Conservation (phyloP, 2,797 vertebrate genomes). For the Eupleurogrammus muticus region DNA sequence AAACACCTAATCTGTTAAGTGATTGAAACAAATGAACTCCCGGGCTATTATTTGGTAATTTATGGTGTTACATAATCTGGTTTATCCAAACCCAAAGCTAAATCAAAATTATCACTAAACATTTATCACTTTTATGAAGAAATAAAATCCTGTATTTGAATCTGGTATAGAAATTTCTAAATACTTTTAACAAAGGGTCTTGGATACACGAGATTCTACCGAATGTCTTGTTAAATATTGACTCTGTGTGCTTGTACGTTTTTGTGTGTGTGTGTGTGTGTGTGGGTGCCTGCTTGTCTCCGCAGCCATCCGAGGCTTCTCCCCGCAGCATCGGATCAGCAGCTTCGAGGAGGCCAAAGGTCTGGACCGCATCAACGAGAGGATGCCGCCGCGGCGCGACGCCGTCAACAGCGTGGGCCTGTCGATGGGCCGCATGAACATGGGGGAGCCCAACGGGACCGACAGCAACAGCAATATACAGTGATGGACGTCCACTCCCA, state of each 20-base stretch:
- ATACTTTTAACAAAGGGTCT: constrained; percentile 35
- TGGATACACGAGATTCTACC: constrained; percentile 52
- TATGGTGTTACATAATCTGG: constrained; percentile 26
- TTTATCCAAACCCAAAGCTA: constrained; percentile 58
- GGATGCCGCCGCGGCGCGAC: constrained; percentile 86
- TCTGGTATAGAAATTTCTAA: constrained; percentile 20
- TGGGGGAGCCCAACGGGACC: constrained; percentile 87
- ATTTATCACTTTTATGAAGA: constrained; percentile 25
- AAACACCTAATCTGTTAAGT: too few species aligned
- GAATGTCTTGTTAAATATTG: constrained; percentile 39
- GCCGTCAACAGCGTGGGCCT: constrained; percentile 85
- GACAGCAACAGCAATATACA: constrained; percentile 90
- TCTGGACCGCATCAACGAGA: constrained; percentile 88
- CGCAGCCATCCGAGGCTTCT: constrained; percentile 87
- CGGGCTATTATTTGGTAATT: too few species aligned
- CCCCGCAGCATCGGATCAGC: constrained; percentile 88
- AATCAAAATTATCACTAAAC: background rate
- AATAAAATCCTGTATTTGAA: constrained; percentile 31
- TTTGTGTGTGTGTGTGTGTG: constrained; percentile 18
- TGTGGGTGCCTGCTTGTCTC: constrained; percentile 38
- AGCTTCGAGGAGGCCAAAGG: constrained; percentile 89
- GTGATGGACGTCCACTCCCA: constrained; percentile 72
- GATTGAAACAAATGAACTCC: too few species aligned
- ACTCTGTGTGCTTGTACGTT: constrained; percentile 24
- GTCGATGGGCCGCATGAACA: constrained; percentile 87